These are phyloP conservation scores for Drosophila falleni DNA, from an alignment of 2,888 invertebrate genomes.

Conservation along the genomic window DNA sequence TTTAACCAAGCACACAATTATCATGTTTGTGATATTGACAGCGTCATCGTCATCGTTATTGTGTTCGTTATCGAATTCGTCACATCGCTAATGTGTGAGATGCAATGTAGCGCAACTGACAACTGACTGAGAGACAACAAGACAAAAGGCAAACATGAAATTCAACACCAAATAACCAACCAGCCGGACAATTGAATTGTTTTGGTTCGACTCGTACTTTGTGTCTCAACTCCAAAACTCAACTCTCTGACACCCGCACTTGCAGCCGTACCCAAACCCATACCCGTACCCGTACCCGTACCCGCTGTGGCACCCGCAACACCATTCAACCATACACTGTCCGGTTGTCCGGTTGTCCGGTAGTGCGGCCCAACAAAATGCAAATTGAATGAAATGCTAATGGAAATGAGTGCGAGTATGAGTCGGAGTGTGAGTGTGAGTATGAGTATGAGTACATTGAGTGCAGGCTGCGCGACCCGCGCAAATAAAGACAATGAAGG, in stretches of 20 bases:
- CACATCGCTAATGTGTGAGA: conserved; percentile 82
- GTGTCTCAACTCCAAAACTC: neutral
- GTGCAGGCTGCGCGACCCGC: conserved; percentile 65
- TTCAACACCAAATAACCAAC: conserved; percentile 62
- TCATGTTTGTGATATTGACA: conserved; percentile 6
- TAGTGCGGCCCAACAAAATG: conserved; percentile 51
- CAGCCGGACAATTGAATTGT: conserved; percentile 78
- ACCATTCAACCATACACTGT: conserved; percentile 68
- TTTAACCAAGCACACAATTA: neutral
- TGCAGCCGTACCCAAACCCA: conserved; percentile 4
- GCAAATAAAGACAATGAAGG: conserved; percentile 78
- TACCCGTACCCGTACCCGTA: conserved; percentile 6
- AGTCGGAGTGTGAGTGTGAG: conserved; percentile 33
- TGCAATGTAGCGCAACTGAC: conserved; percentile 82
- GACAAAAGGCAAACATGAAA: conserved; percentile 36
- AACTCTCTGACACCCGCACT: neutral
- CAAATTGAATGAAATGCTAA: conserved; percentile 76
- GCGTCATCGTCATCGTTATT: conserved; percentile 9
- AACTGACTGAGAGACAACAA: conserved; percentile 38
- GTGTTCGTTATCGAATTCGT: conserved; percentile 51
- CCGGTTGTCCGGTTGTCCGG: conserved; percentile 5
- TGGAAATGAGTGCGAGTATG: conserved; percentile 61
- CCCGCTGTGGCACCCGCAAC: conserved; percentile 53
- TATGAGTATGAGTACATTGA: conserved; percentile 46
- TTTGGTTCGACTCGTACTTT: conserved; percentile 40